Base-by-base conservation (phyloP, 2,113 vertebrate species). In the Thermophis baileyi region DNA sequence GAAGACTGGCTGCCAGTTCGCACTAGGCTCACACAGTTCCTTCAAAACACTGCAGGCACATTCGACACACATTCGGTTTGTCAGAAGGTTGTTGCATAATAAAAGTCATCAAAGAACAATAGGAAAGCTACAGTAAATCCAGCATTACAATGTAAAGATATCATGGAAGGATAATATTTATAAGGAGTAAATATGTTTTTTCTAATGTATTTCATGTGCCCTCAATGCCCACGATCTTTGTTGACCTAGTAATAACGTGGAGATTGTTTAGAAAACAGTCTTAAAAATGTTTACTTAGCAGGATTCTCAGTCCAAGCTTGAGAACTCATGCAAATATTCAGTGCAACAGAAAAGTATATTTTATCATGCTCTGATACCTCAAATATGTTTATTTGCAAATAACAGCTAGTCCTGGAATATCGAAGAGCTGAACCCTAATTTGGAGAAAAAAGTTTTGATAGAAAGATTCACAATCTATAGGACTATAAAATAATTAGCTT, bases 21-120 rank as follows among this genome's bases (percentile, higher is more conserved):
- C 81, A 91, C 94, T 95, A 94, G 93, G 85, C 91, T 96, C 95
- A 90, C 95, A 90, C 25, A 94, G 90, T 55, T 50, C 94, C 91
- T 95, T 90, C 91, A 94, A 96, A 90, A 95, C 89, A 96, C 94
- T 92, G 89, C 92, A 96, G 91, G 96, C 91, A 92, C 93, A 96
- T 96, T 96, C 95, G 95, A 95, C 95, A 94, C 93, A 95, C 90
- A 85, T 95, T 96, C 94, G 88, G 69, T 95, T 94, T 96, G 93
- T 95, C 91, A 96, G 91, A 96, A 95, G 92, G 94, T 14, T 1
- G 89, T 96, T 94, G 90, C 88, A 81, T 95, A 97, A 95, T 91
- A 92, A 91, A 95, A 91, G 49, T 94, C 22, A 25, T 74, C 91
- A 20, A 0, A 85, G 51, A 90, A 81, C 60, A 94, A 40, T 18